Conservation (phyloP, 2,797 vertebrate species). For the Okamejei kenojei region DNA sequence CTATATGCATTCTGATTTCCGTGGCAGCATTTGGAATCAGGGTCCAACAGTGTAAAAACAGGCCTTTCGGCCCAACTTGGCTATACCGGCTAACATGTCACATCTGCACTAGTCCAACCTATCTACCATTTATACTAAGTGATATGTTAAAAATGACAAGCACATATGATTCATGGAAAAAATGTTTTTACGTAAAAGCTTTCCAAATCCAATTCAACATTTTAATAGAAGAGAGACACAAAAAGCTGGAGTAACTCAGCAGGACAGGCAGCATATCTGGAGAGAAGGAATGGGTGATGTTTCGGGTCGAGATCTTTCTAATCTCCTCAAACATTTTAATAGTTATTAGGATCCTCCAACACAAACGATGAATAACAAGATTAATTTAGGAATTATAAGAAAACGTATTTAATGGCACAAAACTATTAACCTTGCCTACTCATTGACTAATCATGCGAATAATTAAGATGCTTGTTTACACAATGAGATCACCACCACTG, state of each 20-base stretch:
- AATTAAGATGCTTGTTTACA: not conserved
- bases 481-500: not conserved
- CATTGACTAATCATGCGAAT: not conserved
- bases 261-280: too few relatives aligned
- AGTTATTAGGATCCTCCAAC: not conserved
- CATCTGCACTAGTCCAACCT: too few relatives aligned
- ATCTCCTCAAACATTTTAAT: too few relatives aligned
- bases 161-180: not conserved
- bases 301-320: too few relatives aligned
- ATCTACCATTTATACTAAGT: not conserved
- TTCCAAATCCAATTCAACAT: not conserved
- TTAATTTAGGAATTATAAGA: not conserved
- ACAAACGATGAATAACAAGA: not conserved
- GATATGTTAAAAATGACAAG: not conserved
- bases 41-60: too few relatives aligned
- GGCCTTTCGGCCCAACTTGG: too few relatives aligned
- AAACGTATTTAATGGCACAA: not conserved
- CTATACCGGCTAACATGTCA: too few relatives aligned
- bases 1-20: not conserved
- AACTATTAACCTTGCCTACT: not conserved
- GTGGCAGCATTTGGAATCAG: not conserved
- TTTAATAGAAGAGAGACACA: not conserved
- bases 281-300: too few relatives aligned
- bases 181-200: not conserved
- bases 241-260: too few relatives aligned